Base-by-base conservation (phyloP, 2,113 vertebrate genomes). In the Notarius lentiginosus region DNA sequence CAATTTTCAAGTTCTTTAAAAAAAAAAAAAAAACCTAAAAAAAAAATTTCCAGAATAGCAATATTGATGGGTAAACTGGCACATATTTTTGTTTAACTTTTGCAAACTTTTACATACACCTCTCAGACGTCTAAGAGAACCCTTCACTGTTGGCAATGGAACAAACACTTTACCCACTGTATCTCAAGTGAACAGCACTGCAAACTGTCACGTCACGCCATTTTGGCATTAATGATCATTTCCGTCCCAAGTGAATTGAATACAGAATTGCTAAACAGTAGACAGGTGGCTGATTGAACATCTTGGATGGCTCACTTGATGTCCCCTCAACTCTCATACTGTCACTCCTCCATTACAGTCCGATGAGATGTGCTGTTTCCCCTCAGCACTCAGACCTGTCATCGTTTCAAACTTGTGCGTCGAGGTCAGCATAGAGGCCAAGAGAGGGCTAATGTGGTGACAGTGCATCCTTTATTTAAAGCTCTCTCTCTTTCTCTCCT, bases 401-500 rank as follows among this genome's bases (percentile, higher is more conserved):
- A 85, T 83, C 58, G 72, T 86, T 83, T 86, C 56, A 75, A 30
- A 88, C 77, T 85, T 89, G 89, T 89, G 92, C 81, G 88, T 86
- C 84, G 82, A 79, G 79, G 86, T 55, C 63, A 73, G 85, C 61
- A 75, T 81, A 51, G 70, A 83, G 81, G 72, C 86, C 80, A 75
- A 34, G 17, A 75, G 68, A 51, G 41, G 47, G 70, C 72, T 51
- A 56, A 86, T 63, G 63, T 80, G 82, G 61, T 83, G 58, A 75
- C 83, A 76, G 79, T 68, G 20, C 30, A 63, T 87, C 85, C 79
- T 49, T 70, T 53, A 20, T 91, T 90, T 87, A 82, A 72, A 87
- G 88, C 86, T 77, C 87, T 66, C 63, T 84, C 89, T 92, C 86
- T 77, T 86, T 66, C 63, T 84, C 89, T 92, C 87, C 90, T 89